Conservation (phyloP, 2,888 invertebrate genomes). For the Drosophila diplacantha region DNA sequence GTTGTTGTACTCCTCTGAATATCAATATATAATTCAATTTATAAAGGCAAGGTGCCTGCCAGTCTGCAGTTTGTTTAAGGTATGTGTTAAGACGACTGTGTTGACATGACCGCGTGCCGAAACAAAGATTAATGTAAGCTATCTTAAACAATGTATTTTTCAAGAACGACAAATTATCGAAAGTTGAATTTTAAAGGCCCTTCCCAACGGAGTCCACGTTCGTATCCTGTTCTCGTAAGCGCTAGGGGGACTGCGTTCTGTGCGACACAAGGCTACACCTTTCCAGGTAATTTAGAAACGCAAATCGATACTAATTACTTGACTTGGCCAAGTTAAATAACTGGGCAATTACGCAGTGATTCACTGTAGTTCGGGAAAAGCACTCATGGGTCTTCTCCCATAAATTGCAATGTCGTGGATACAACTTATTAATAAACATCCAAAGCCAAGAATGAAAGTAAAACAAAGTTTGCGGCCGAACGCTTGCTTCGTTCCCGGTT, state of each 20-base stretch:
- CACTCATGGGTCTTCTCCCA: background rate
- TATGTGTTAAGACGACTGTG: conserved; percentile 1
- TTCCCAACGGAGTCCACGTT: no score
- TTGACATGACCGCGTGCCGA: background rate
- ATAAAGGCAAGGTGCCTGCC: conserved; percentile 2
- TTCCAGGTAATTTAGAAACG: conserved; percentile 56
- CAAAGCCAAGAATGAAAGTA: conserved; percentile 14
- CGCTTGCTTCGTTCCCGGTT: background rate
- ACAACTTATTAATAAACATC: conserved; percentile 7
- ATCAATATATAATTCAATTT: conserved; percentile 9
- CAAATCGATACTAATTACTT: conserved; percentile 42
- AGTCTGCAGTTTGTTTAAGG: background rate
- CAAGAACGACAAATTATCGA: background rate
- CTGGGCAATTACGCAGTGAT: conserved; percentile 36
- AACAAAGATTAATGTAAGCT: conserved; percentile 4
- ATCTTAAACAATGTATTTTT: background rate
- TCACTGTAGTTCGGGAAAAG: conserved; percentile 5
- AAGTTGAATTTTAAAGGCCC: background rate
- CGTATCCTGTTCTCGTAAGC: conserved; percentile 5
- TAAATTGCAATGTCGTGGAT: conserved; percentile 4
- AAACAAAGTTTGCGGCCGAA: conserved; percentile 5
- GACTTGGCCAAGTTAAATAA: conserved; percentile 21
- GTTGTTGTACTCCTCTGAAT: background rate
- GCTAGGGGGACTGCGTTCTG: background rate
- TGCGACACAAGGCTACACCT: conserved; percentile 43